Base-by-base conservation (phyloP, 2,888 invertebrate genomes). In the Ethmia dodecea region DNA sequence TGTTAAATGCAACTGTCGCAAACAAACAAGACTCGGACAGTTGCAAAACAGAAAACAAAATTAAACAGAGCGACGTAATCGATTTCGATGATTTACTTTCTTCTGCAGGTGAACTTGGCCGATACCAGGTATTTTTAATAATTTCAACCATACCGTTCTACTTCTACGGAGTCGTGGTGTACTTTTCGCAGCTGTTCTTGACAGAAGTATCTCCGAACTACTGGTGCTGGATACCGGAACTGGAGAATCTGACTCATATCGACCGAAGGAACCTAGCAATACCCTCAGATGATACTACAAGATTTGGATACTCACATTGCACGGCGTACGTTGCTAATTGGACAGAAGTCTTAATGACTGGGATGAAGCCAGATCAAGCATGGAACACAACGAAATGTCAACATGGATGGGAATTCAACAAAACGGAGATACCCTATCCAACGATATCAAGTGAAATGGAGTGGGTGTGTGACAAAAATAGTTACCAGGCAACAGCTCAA, bases 401-500 rank as follows among this genome's bases (percentile, higher is more conserved):
- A 47, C 33, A 66, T 36, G 76, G 76, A 33, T 76, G 75, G 76
- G 74, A 76, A 39, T 75, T 68, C 22, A 65, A 75, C 36, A 59
- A 51, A 47, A 60, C 60, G 13, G 74, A 75, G 35, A 73, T 76
- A 46, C 75, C 76, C 2, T 76, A 76, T 37, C 57, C 68, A 9
- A 76, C 75, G 0, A 67, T 74, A 44, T 60, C 71, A 6, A 76
- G 70, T 35, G 73, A 75, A 13, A 37, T 65, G 27, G 71, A 55
- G 40, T 76, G 76, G 75, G 74, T 76, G 2, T 76, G 75, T 28
- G 65, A 68, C 8, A 74, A 55, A 37, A 57, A 60, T 22, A 73
- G 70, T 37, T 71, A 74, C 35, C 75, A 74, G 53, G 74, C 76
- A 0, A 55, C 65, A 13, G 74, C 76, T 4, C 76, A 76, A 49